Evolutionary conservation across 2,113 vertebrate genomes (phyloP).

Genomic region (Loxodonta africana): DNA sequence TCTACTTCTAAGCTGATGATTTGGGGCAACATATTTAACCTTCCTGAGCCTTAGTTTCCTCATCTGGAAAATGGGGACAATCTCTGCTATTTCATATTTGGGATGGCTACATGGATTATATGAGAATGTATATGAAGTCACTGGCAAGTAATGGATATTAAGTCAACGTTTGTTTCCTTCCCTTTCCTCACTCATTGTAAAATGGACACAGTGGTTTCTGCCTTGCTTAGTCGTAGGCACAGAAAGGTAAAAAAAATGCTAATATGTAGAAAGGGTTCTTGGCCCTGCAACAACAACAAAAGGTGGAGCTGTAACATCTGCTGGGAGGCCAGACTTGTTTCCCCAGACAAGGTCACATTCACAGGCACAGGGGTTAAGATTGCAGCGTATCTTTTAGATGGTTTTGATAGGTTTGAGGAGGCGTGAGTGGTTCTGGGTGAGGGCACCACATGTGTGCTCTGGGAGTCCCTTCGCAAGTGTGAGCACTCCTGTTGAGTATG

Average conservation of each 20-base stretch:
- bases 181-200: not conserved
- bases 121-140: not conserved
- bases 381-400: not conserved
- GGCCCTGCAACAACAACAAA: not conserved
- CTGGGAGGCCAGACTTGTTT: not conserved
- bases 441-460: accelerated
- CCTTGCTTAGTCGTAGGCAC: not conserved
- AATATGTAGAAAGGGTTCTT: not conserved
- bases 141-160: not conserved
- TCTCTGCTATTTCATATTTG: not conserved
- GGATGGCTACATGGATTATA: not conserved
- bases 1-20: not conserved
- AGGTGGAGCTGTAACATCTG: not conserved
- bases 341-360: not conserved
- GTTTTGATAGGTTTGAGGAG: not conserved
- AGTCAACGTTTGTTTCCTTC: not conserved
- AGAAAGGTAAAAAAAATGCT: not conserved
- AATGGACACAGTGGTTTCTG: not conserved
- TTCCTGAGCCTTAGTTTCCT: not conserved
- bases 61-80: not conserved
- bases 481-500: not conserved
- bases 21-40: not conserved
- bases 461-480: not conserved
- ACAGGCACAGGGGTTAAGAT: not conserved
- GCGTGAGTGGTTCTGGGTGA: not conserved